Evolutionary conservation across 2,888 invertebrate genomes (phyloP), one percentile per base, ranked within the genome.

Genomic region (Eledona agricola): DNA sequence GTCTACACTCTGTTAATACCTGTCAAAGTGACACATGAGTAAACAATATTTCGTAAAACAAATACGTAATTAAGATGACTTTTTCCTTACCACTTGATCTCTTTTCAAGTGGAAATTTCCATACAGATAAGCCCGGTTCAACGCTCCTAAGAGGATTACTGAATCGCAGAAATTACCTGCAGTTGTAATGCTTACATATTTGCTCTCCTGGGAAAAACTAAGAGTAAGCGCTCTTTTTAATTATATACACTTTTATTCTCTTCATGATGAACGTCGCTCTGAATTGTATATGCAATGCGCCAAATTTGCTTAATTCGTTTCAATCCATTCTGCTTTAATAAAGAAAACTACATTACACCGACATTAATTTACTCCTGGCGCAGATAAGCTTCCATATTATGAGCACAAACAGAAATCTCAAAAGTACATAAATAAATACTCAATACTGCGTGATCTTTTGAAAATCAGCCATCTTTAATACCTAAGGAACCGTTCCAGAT

Each of bases 91-190:
- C n/a, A n/a, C n/a, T n/a, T n/a, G n/a, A n/a, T n/a, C n/a, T n/a
- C n/a, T 20, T 42, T 10, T 31, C 11, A 29, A 42, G 31, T 29
- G 13, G 20, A 31, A 40, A 40, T 26, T 16, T 38, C 11, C 38
- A 10, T 28, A 3, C 28, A 40, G 40, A 38, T 38, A 38, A 38
- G 38, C 38, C 26, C 38, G 9, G 23, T 26, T 38, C 40, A 26
- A 40, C 40, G 29, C 29, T 42, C 31, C 42, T 42, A 42, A 42
- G 42, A 42, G 42, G 42, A 42, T 42, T 42, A 42, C 29, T 15
- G 42, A 42, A 42, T 42, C 20, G 42, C 9, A 42, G 42, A 42
- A 42, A 42, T 42, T 42, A 42, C 42, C 42, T 29, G 42, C 42
- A 29, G 40, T 28, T 40, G 40, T 38, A 38, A 38, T 25, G 20